A percentile compares a stretch with the other conserved stretches of the same genome.
Evolutionary conservation across 2,797 vertebrate species (phyloP).

Genomic region (Gallinago stenura): DNA sequence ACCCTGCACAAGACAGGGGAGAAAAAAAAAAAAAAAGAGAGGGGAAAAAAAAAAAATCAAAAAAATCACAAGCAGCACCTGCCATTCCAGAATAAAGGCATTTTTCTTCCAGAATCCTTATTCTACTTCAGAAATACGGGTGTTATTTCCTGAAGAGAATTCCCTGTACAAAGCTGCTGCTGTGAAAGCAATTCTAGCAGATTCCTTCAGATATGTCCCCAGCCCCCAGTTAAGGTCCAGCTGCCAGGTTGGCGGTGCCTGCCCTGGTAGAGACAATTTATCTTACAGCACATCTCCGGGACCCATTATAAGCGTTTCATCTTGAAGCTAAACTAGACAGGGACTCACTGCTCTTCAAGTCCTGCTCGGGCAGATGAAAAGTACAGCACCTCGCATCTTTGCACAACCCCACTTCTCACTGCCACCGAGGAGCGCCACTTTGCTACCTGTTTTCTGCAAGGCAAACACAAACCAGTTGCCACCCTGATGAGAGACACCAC

Average conservation of each 20-base stretch:
- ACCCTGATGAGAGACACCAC: background rate
- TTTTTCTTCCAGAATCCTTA: background rate
- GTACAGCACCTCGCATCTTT: background rate
- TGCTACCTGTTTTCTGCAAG: background rate
- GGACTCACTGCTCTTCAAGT: background rate
- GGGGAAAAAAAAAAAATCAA: background rate
- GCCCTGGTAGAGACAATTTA: background rate
- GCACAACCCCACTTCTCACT: background rate
- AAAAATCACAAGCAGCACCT: background rate
- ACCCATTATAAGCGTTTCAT: background rate
- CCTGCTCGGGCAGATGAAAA: background rate
- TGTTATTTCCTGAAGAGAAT: background rate
- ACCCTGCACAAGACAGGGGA: background rate
- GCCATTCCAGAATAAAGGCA: background rate
- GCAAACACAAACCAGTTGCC: background rate
- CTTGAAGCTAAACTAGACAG: background rate
- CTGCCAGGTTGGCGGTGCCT: background rate
- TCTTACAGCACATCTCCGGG: background rate
- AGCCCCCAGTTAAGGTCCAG: background rate
- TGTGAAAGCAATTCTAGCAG: background rate
- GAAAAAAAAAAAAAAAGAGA: too few species aligned
- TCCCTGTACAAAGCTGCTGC: background rate
- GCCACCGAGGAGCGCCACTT: accelerated
- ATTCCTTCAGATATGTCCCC: background rate
- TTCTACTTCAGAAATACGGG: background rate